Percentiles rank a stretch among this genome's conserved stretches.
These are phyloP conservation scores for Drosophila maculinotata DNA, from an alignment of 2,888 invertebrate species.

Conservation along the genomic window DNA sequence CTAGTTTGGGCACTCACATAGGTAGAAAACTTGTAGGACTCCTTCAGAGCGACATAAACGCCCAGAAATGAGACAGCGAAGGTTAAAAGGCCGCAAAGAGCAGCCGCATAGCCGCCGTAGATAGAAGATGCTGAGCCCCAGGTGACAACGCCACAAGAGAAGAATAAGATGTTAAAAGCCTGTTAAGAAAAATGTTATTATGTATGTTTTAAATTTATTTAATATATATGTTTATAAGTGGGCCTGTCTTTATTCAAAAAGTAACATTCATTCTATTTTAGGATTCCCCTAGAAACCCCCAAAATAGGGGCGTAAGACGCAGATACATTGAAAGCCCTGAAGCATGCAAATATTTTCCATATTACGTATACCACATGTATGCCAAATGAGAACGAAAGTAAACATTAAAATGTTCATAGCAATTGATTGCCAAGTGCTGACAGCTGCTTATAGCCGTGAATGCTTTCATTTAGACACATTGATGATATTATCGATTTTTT, in stretches of 20 bases:
- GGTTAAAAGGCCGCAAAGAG: slow-evolving; percentile 63
- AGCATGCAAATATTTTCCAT: slow-evolving; percentile 14
- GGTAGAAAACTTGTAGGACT: slow-evolving; percentile 74
- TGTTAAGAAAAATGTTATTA: slow-evolving; percentile 23
- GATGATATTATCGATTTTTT: slow-evolving; percentile 42
- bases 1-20: slow-evolving; percentile 50
- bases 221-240: too few relatives aligned
- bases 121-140: slow-evolving; percentile 76
- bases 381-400: slow-evolving; percentile 36
- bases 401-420: slow-evolving; percentile 31
- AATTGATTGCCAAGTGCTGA: slow-evolving; percentile 37
- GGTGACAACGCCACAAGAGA: slow-evolving; percentile 78
- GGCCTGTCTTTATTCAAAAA: too few relatives aligned
- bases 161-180: slow-evolving; percentile 70
- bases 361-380: slow-evolving; percentile 39
- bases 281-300: too few relatives aligned
- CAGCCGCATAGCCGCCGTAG: slow-evolving; percentile 73
- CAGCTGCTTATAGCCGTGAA: slow-evolving; percentile 31
- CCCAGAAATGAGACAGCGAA: slow-evolving; percentile 73
- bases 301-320: neutral
- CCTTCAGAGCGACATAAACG: slow-evolving; percentile 77
- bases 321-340: neutral
- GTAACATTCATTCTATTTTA: too few relatives aligned
- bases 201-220: neutral
- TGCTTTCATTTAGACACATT: neutral